A percentile compares a stretch with the other conserved stretches of the same genome.
Evolutionary conservation across 2,888 invertebrate species (phyloP).

Genomic region (Rotaria sp.): DNA sequence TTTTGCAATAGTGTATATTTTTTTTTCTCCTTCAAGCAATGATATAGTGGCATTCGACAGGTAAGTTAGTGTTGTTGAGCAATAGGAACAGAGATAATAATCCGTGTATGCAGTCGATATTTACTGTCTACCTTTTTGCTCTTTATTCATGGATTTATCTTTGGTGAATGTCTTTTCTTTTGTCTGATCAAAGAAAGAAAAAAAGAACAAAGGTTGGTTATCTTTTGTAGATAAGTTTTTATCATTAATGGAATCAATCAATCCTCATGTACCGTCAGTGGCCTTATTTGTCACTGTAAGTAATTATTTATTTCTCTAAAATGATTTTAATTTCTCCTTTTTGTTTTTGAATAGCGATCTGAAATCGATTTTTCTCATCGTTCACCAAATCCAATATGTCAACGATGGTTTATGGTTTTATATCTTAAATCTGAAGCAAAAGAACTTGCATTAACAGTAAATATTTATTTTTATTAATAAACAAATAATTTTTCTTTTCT

Average conservation of each 20-base stretch:
- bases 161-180: not conserved
- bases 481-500: too few species aligned
- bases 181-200: not conserved
- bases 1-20: not conserved
- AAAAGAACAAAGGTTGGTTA: not conserved
- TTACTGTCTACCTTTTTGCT: conserved; percentile 23
- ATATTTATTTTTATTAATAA: not conserved
- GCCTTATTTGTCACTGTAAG: conserved; percentile 23
- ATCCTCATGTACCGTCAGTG: conserved; percentile 1
- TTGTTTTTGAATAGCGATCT: conserved; percentile 28
- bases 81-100: not conserved
- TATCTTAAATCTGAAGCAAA: conserved; percentile 38
- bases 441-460: conserved; percentile 37
- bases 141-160: conserved; percentile 17
- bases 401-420: conserved; percentile 41
- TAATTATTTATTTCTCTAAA: not conserved
- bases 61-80: not conserved
- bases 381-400: conserved; percentile 38
- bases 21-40: not conserved
- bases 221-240: not conserved
- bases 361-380: conserved; percentile 40
- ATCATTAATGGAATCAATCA: not conserved
- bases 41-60: not conserved
- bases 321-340: not conserved
- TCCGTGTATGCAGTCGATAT: not conserved